Base-by-base conservation (phyloP, 2,888 invertebrate species). In the Vesta saturnalis region DNA sequence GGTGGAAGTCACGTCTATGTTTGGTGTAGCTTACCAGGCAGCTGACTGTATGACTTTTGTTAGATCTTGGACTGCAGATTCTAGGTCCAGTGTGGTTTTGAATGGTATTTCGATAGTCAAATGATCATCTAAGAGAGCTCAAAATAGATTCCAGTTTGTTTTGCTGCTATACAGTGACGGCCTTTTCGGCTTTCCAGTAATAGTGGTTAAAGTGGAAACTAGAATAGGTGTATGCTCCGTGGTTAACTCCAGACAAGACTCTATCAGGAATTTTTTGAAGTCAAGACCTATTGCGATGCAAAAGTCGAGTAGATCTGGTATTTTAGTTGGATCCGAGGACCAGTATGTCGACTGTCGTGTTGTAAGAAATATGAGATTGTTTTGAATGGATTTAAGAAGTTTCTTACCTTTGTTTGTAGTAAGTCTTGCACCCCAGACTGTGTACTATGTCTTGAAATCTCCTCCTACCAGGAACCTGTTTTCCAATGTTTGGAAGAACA, bases 391-490 rank as follows among this genome's bases (percentile, higher is more conserved):
- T 23, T 30, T 22, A 4, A 30, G 22, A 30, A 60, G 47, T 46
- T 46, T 21, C 47, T 18, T 47, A 15, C 19, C 47, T 49, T 46
- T 43, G 5, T 18, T 60, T 46, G 43, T 54, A 8, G 6, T 60
- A 23, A 15, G 54, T 60, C 67, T 46, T 1, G 67, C 67, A 16
- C 69, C 68, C 70, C 66, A 73, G 22, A 30, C 19, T 22, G 62
- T 18, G 39, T 73, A 10, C 10, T 30, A 30, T n/a, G 71, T 54
- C 30, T 62, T 64, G 21, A 35, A 64, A 43, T 64, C 60, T 12
- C 47, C 64, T 21, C 46, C 64, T 16, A 59, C 56, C 54, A 69
- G 64, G 67, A 73, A 73, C 64, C 63, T 56, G 43, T 66, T 64
- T 12, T 62, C 68, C 30, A 72, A 21, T 14, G 30, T 30, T 30